Evolutionary conservation across 2,797 vertebrate genomes (phyloP).

Genomic region (Gastrophryne carolinensis): DNA sequence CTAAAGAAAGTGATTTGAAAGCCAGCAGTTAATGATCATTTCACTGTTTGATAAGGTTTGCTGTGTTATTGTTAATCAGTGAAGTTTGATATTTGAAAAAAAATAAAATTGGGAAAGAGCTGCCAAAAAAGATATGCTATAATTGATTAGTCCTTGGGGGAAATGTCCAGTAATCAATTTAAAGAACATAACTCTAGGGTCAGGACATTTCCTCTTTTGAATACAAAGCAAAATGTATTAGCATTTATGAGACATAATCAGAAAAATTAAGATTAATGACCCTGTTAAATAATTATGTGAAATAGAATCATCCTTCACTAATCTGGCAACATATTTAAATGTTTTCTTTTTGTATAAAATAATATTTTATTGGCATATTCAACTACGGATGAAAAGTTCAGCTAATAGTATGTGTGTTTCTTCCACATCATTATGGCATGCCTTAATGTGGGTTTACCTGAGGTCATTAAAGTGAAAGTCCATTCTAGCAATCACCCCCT

Average conservation of each 20-base stretch:
- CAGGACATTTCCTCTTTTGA: background rate
- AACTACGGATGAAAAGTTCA: too few species aligned
- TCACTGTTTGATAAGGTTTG: conserved; percentile 1
- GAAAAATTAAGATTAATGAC: background rate
- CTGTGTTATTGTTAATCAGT: background rate
- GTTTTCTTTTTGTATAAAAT: background rate
- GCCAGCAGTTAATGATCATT: conserved; percentile 13
- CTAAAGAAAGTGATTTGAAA: background rate
- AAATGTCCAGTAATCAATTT: background rate
- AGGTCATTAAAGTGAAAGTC: too few species aligned
- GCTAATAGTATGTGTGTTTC: too few species aligned
- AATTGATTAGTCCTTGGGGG: conserved; percentile 12
- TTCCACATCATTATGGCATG: too few species aligned
- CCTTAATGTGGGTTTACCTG: too few species aligned
- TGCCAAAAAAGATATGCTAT: conserved; percentile 1
- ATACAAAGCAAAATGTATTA: conserved; percentile 4
- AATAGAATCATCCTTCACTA: background rate
- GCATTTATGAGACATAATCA: background rate
- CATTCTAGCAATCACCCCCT: too few species aligned
- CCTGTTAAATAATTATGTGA: background rate
- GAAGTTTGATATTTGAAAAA: conserved; percentile 3
- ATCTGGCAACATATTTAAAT: background rate
- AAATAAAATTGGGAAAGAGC: background rate
- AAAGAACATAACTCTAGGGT: background rate
- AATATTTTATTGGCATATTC: background rate